A percentile compares a stretch with the other conserved stretches of the same genome.
Conservation (phyloP, 1,140 invertebrate genomes). For the Drosophila burlai region DNA sequence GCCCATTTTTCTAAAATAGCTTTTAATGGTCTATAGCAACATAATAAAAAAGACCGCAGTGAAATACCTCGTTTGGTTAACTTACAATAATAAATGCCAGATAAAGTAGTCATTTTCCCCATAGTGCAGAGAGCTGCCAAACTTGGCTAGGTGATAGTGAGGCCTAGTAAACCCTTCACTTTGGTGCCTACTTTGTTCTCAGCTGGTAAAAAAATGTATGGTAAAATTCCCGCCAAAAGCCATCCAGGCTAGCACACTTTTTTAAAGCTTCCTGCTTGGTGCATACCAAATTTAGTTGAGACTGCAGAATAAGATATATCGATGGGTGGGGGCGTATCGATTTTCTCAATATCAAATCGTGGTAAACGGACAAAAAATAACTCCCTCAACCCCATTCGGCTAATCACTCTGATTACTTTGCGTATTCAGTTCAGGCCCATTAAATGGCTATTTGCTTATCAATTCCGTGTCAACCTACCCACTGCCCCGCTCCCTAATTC, state of each 20-base stretch:
- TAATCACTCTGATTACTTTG: slow-evolving; percentile 71
- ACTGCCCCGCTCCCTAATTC: slow-evolving; percentile 1
- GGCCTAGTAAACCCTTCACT: slow-evolving; percentile 43
- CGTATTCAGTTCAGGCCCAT: slow-evolving; percentile 71
- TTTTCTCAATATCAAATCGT: slow-evolving; percentile 52
- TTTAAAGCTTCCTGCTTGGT: slow-evolving; percentile 56
- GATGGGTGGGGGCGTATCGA: slow-evolving; percentile 48
- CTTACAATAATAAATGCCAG: too few relatives aligned
- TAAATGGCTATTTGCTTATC: slow-evolving; percentile 81
- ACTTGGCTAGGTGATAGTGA: background rate
- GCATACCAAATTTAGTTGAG: slow-evolving; percentile 60
- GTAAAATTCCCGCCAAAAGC: background rate
- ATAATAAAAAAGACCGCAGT: too few relatives aligned
- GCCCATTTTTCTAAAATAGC: too few relatives aligned
- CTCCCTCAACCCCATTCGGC: slow-evolving; percentile 51
- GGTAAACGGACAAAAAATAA: slow-evolving; percentile 9
- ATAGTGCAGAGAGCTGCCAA: too few relatives aligned
- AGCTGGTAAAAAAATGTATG: slow-evolving; percentile 39
- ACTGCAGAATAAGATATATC: slow-evolving; percentile 62
- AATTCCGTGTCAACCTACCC: slow-evolving; percentile 60
- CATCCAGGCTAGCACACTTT: slow-evolving; percentile 31
- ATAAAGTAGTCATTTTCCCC: too few relatives aligned
- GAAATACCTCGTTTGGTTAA: too few relatives aligned
- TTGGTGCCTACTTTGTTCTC: slow-evolving; percentile 48
- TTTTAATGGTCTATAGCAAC: too few relatives aligned